A percentile compares a stretch with the other conserved stretches of the same genome.
Evolutionary conservation across 2,797 vertebrate species (phyloP).

Genomic region (Erpetoichthys calabaricus): DNA sequence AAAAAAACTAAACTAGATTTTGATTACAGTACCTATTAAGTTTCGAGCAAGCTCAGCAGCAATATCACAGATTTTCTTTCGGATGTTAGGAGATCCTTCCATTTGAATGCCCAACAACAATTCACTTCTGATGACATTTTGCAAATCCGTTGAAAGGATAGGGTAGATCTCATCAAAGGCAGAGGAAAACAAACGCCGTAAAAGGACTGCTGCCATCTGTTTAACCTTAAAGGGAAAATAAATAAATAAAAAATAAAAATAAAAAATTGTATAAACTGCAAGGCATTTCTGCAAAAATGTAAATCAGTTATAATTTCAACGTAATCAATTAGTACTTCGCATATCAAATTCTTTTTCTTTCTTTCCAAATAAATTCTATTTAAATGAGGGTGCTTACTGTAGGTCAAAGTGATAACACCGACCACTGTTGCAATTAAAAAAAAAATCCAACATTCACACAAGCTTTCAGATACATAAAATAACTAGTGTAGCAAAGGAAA

Average conservation of each 20-base stretch:
- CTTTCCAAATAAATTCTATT: no score
- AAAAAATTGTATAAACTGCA: no score
- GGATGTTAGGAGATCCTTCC: conserved; percentile 73
- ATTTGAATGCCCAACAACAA: conserved; percentile 80
- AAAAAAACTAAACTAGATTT: no score
- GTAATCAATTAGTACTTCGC: background rate
- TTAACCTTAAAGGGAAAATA: conserved; percentile 52
- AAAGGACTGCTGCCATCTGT: conserved; percentile 92
- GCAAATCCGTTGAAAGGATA: conserved; percentile 69
- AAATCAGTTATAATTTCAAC: no score
- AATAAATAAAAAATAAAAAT: conserved; percentile 5
- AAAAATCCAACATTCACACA: no score
- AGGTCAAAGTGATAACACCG: no score
- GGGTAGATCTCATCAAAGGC: conserved; percentile 94
- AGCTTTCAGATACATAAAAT: no score
- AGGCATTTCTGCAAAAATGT: no score
- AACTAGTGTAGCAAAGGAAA: no score
- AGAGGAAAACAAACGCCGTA: conserved; percentile 83
- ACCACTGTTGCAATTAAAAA: no score
- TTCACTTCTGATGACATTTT: conserved; percentile 80
- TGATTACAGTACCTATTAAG: conserved; percentile 64
- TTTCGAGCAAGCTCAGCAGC: conserved; percentile 89
- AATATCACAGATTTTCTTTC: conserved; percentile 90
- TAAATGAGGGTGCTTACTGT: no score
- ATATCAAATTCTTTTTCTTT: background rate